Evolutionary conservation across 2,113 vertebrate species (phyloP).

Genomic region (Lipophrys pholis): DNA sequence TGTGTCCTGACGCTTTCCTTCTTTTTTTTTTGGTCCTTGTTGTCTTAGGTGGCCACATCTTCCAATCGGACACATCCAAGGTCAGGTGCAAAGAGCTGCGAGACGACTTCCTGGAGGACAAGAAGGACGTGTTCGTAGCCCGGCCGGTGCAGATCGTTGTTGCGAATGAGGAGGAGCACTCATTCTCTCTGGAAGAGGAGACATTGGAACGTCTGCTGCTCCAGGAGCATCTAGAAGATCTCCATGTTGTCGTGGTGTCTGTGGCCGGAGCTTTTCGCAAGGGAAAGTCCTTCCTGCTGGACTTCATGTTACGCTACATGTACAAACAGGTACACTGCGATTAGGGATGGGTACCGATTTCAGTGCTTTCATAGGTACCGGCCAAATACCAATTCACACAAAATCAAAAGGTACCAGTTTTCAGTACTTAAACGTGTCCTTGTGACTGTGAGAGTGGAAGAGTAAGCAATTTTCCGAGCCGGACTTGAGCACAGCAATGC

Average conservation of each 20-base stretch:
- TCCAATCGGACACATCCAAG: constrained; percentile 3
- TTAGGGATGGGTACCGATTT: no score
- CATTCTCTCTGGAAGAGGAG: constrained; percentile 91
- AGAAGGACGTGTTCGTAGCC: constrained; percentile 59
- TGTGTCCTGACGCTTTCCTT: not conserved
- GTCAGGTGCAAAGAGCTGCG: constrained; percentile 54
- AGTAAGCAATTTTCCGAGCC: no score
- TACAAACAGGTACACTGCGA: constrained; percentile 88
- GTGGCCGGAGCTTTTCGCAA: constrained; percentile 98
- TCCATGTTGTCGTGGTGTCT: constrained; percentile 95
- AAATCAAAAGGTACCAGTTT: no score
- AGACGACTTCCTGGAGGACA: constrained; percentile 76
- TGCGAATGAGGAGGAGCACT: constrained; percentile 93
- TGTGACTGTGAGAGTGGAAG: no score
- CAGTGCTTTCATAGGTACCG: no score
- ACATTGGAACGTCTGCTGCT: constrained; percentile 92
- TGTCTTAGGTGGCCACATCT: constrained; percentile 31
- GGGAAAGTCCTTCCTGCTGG: constrained; percentile 97
- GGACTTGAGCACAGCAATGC: no score
- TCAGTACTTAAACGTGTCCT: no score
- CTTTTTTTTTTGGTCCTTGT: no score
- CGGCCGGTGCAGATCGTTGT: constrained; percentile 93
- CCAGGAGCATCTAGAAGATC: constrained; percentile 92
- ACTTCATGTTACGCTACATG: constrained; percentile 99
- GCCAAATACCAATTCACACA: no score